phyloP scores from a whole-genome alignment of 2,888 invertebrate species.

The Agrochola lychnidis region DNA sequence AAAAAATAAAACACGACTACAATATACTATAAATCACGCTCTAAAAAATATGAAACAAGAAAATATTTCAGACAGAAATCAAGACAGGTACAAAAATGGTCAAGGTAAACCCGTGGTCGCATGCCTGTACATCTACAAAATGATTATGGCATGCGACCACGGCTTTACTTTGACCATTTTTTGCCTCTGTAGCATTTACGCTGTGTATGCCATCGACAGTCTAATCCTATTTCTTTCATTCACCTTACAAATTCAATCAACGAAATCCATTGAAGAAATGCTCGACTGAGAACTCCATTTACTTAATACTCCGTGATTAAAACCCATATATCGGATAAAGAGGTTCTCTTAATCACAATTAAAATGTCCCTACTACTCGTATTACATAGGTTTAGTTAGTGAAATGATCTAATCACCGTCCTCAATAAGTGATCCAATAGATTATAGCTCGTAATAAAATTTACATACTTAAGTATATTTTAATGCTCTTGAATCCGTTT shows the following conservation, averaged over 20 bases:
- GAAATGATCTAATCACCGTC: slow-evolving; percentile 38
- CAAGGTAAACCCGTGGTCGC: too few relatives aligned
- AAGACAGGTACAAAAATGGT: too few relatives aligned
- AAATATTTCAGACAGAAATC: too few relatives aligned
- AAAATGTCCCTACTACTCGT: slow-evolving; percentile 26
- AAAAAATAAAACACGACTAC: too few relatives aligned
- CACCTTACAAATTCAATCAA: slow-evolving; percentile 9
- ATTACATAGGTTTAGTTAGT: slow-evolving; percentile 33
- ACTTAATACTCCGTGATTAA: slow-evolving; percentile 24
- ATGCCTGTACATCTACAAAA: too few relatives aligned
- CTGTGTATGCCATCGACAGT: slow-evolving; percentile 3
- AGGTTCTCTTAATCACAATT: slow-evolving; percentile 48
- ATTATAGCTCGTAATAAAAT: slow-evolving; percentile 34
- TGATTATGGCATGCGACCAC: too few relatives aligned
- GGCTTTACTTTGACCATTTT: too few relatives aligned
- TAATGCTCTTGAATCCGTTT: neutral
- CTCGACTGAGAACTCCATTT: slow-evolving; percentile 26
- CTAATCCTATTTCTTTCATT: slow-evolving; percentile 9
- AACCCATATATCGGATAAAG: slow-evolving; percentile 34
- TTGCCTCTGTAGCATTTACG: neutral
- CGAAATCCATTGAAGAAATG: neutral
- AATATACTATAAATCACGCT: too few relatives aligned
- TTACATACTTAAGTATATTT: neutral
- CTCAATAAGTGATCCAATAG: slow-evolving; percentile 17
- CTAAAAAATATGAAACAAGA: too few relatives aligned